Conservation (phyloP, 37 sponge, comb jelly and placozoan genomes). For the Geodia barretti region DNA sequence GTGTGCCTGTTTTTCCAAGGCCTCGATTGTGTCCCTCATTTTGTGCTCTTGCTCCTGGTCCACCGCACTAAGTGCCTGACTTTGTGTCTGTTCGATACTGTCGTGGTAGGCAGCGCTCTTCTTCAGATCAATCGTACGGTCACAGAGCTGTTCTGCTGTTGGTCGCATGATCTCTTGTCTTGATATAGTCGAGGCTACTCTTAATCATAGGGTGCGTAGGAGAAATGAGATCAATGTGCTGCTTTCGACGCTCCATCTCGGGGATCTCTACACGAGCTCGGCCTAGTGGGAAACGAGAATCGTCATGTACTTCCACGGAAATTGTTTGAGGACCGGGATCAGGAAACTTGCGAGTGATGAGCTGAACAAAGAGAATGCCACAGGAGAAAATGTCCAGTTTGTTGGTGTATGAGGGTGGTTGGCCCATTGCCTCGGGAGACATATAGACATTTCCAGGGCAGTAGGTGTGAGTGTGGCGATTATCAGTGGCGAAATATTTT, state of each 20-base stretch:
- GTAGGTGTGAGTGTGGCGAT: conserved; percentile 5
- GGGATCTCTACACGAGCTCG: background rate
- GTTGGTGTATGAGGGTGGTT: conserved; percentile 14
- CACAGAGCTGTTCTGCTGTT: conserved; percentile 2
- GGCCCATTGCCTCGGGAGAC: conserved; percentile 23
- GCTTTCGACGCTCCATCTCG: conserved; percentile 18
- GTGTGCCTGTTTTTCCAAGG: background rate
- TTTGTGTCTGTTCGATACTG: background rate
- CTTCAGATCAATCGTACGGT: background rate
- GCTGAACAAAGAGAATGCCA: conserved; percentile 19
- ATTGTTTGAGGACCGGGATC: conserved; percentile 6
- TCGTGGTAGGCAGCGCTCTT: background rate
- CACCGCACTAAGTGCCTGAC: background rate
- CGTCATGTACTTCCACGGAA: background rate
- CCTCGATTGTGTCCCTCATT: background rate
- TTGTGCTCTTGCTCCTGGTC: background rate
- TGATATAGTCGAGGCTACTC: background rate
- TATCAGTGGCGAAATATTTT: background rate
- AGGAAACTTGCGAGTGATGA: conserved; percentile 13
- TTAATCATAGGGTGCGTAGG: conserved; percentile 8
- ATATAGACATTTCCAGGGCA: conserved; percentile 35
- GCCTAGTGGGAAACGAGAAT: background rate
- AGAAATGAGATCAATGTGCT: conserved; percentile 12
- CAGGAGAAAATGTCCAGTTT: conserved; percentile 35
- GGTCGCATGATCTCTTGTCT: background rate